A percentile compares a stretch with the other conserved stretches of the same genome.
Conservation (phyloP, 2,888 invertebrate genomes). For the Mylabris sibirica region DNA sequence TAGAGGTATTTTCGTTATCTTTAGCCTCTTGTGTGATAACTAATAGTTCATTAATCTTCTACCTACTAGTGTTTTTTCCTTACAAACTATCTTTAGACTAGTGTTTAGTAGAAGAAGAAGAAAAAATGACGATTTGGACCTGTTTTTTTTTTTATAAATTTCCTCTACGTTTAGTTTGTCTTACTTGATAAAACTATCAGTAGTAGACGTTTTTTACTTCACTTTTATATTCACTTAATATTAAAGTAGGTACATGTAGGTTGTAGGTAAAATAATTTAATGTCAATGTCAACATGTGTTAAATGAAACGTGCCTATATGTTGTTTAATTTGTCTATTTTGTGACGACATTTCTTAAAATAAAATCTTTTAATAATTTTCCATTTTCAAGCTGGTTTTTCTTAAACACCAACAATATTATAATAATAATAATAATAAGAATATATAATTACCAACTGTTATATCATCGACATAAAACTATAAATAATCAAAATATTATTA, state of each 20-base stretch:
- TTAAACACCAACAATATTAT: slow-evolving; percentile 26
- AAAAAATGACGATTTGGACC: background rate
- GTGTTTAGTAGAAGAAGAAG: background rate
- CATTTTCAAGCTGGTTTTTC: slow-evolving; percentile 35
- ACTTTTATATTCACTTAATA: slow-evolving; percentile 16
- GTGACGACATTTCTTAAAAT: slow-evolving; percentile 47
- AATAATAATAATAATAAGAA: background rate
- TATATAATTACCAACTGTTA: slow-evolving; percentile 20
- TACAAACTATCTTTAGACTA: background rate
- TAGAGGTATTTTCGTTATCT: background rate
- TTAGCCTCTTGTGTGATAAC: background rate
- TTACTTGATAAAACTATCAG: background rate
- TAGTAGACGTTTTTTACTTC: background rate
- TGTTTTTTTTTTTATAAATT: background rate
- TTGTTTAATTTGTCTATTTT: slow-evolving; percentile 14
- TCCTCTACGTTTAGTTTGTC: background rate
- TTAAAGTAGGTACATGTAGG: slow-evolving; percentile 24
- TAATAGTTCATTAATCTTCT: slow-evolving; percentile 8
- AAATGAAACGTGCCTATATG: background rate
- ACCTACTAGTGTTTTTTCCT: background rate
- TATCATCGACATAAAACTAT: background rate
- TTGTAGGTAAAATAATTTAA: slow-evolving; percentile 45
- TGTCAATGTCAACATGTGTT: slow-evolving; percentile 42
- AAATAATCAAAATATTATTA: background rate
- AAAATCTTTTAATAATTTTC: slow-evolving; percentile 34